Percentiles rank a stretch among this genome's conserved stretches.
phyloP scores from a whole-genome alignment of 2,888 invertebrate genomes.

The Tiphia femorata region DNA sequence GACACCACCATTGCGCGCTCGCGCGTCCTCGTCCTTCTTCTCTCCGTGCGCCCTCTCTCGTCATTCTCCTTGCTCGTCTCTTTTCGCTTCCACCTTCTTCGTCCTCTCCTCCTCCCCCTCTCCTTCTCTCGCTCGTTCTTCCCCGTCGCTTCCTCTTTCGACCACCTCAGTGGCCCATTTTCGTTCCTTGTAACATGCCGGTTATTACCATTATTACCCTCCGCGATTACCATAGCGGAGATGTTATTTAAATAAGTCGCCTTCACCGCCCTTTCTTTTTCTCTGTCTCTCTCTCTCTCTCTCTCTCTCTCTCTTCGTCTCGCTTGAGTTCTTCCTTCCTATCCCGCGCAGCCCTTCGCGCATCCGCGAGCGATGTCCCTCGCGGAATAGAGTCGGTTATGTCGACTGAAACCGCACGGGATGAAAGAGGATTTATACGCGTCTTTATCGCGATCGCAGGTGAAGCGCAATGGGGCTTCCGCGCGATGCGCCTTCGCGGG shows the following conservation, averaged over 20 bases:
- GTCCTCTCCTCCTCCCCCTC: constrained; percentile 1
- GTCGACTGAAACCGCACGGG: constrained; percentile 11
- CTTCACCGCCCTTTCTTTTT: background rate
- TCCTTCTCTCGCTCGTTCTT: too few species aligned
- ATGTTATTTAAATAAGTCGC: constrained; percentile 53
- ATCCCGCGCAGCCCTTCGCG: background rate
- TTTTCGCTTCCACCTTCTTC: background rate
- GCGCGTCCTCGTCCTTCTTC: background rate
- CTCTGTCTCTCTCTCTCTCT: background rate
- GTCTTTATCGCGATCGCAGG: background rate
- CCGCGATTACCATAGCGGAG: constrained; percentile 51
- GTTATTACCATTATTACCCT: constrained; percentile 56
- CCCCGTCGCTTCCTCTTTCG: too few species aligned
- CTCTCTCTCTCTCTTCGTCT: background rate
- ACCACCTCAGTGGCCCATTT: constrained; percentile 57
- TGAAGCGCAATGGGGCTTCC: constrained; percentile 14
- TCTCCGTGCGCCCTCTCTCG: background rate
- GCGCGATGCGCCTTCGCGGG: too few species aligned
- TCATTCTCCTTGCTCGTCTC: too few species aligned
- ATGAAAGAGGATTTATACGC: background rate
- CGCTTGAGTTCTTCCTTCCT: background rate
- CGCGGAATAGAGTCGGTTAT: constrained; percentile 35
- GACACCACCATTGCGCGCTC: constrained; percentile 3
- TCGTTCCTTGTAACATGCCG: constrained; percentile 50
- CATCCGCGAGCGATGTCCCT: constrained; percentile 17